Evolutionary conservation across 1,140 invertebrate species (phyloP), one percentile per base, ranked within the genome.

Genomic region (Drosophila willistoni): DNA sequence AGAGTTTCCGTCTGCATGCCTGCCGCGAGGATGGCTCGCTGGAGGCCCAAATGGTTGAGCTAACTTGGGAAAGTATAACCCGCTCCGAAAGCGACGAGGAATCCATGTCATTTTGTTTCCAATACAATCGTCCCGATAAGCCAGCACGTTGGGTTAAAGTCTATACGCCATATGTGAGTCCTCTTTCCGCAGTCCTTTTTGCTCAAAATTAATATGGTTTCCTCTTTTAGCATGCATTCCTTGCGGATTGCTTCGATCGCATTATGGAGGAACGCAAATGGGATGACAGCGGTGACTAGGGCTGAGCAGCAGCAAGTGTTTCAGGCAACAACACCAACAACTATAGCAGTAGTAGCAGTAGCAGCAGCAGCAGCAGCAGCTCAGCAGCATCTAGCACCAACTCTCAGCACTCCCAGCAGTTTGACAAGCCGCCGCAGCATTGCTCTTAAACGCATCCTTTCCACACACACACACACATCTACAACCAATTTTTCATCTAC

Each of bases 201-300:
- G 29, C 6, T 29, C 29, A 51, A 51, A 12, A 9, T 25, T 9
- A 70, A 42, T 59, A 63, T 51, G 13, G 14, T 19, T 25, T 65
- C 33, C 36, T 65, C 17, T 56, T 6, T 14, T 14, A 98, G 97
- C 98, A 97, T 92, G 95, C 96, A 86, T 98, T 97, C 93, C 95
- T 99, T 90, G 96, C 96, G 92, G 98, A 98, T 91, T 98, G 98
- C 93, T 98, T 99, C 93, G 97, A 98, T 92, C 94, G 96, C 93
- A 96, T 99, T 94, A 95, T 96, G 83, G 97, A 98, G 92, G 98
- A 99, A 92, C 94, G 94, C 68, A 96, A 96, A 91, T 96, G 96
- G 96, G 93, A 95, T 47, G 96, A 96, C 86, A 94, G 95, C 47
- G 95, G 95, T 14, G 96, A 96, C 93, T 96, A 94, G 78, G 79